These are phyloP conservation scores for Xylocampa areola DNA, from an alignment of 2,888 invertebrate species.

Conservation along the genomic window DNA sequence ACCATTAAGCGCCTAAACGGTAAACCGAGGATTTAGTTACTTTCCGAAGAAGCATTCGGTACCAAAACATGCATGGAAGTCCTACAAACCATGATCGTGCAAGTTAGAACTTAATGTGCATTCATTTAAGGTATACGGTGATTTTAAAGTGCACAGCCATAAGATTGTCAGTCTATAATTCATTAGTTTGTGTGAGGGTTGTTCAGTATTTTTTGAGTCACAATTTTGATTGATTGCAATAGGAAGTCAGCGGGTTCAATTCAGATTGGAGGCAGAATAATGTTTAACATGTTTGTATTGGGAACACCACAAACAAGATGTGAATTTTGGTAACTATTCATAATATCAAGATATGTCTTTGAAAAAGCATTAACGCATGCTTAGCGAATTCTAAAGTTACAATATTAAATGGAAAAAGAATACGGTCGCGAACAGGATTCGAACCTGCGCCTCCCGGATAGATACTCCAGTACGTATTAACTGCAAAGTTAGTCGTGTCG, in stretches of 20 bases:
- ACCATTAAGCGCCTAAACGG: constrained; percentile 85
- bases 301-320: constrained; percentile 39
- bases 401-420: too few relatives aligned
- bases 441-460: too few relatives aligned
- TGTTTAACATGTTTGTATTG: constrained; percentile 50
- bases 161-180: constrained; percentile 49
- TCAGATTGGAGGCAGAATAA: constrained; percentile 35
- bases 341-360: background rate
- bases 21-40: constrained; percentile 82
- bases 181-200: constrained; percentile 59
- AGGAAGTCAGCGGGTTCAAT: constrained; percentile 57
- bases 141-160: background rate
- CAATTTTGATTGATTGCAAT: constrained; percentile 62
- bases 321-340: constrained; percentile 10
- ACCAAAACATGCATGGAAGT: constrained; percentile 22
- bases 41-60: constrained; percentile 67
- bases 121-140: background rate
- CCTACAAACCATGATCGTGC: background rate
- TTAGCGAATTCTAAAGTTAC: too few relatives aligned
- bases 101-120: constrained; percentile 29
- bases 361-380: too few relatives aligned
- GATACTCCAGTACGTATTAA: too few relatives aligned
- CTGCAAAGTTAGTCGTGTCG: too few relatives aligned
- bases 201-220: constrained; percentile 49
- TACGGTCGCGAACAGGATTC: too few relatives aligned